Conservation (phyloP, 2,888 invertebrate species). For the Lycophotia porphyrea region DNA sequence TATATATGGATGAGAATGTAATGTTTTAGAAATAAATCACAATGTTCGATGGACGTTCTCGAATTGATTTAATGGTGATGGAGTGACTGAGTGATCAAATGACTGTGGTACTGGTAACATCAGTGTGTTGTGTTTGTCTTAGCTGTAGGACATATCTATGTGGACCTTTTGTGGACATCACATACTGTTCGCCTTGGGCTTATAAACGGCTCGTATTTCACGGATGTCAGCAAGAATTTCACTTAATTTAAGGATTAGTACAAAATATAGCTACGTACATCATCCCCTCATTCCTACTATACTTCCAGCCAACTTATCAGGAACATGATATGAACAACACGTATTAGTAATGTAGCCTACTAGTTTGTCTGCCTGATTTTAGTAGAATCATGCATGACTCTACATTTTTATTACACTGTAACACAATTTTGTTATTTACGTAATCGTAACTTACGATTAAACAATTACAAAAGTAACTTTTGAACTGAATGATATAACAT, state of each 20-base stretch:
- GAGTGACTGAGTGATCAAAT: constrained; percentile 68
- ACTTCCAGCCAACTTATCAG: constrained; percentile 48
- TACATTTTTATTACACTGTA: constrained; percentile 72
- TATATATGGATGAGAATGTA: constrained; percentile 73
- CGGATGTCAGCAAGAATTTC: constrained; percentile 39
- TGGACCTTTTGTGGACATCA: constrained; percentile 51
- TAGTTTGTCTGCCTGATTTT: constrained; percentile 64
- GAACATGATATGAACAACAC: constrained; percentile 51
- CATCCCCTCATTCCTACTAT: constrained; percentile 52
- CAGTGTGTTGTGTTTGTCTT: constrained; percentile 86
- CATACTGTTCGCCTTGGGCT: constrained; percentile 54
- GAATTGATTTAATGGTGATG: constrained; percentile 68
- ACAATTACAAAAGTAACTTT: constrained; percentile 16
- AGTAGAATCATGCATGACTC: constrained; percentile 78
- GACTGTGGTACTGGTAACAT: constrained; percentile 76
- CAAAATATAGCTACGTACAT: constrained; percentile 65
- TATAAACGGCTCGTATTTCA: constrained; percentile 54
- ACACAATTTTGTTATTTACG: constrained; percentile 66
- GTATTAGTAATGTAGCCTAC: constrained; percentile 64
- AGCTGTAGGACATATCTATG: constrained; percentile 69
- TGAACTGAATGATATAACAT: neutral
- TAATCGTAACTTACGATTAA: constrained; percentile 63
- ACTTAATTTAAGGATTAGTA: constrained; percentile 54
- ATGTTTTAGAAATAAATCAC: constrained; percentile 65
- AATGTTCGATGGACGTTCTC: constrained; percentile 64